Evolutionary conservation across 2,888 invertebrate species (phyloP).

Genomic region (Scaeva pyrastri): DNA sequence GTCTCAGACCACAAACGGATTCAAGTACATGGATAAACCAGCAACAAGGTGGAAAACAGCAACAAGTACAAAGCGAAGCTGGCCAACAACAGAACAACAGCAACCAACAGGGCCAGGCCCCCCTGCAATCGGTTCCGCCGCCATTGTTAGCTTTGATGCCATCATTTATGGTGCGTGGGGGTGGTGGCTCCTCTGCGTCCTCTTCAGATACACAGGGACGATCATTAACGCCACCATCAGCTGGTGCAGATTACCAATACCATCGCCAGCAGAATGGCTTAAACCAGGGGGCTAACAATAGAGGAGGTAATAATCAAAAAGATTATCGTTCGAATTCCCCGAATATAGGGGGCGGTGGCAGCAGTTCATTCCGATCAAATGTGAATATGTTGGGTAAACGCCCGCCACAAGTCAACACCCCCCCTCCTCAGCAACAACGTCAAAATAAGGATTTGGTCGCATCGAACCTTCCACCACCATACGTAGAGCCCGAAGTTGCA

Average conservation of each 20-base stretch:
- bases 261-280: conserved; percentile 76
- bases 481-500: conserved; percentile 86
- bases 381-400: conserved; percentile 81
- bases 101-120: conserved; percentile 85
- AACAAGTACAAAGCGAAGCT: conserved; percentile 84
- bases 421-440: conserved; percentile 77
- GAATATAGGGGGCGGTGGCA: conserved; percentile 50
- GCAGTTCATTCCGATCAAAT: conserved; percentile 80
- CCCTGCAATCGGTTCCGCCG: conserved; percentile 86
- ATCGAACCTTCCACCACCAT: conserved; percentile 77
- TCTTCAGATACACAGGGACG: conserved; percentile 71
- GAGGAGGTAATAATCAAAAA: conserved; percentile 68
- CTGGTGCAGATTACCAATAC: conserved; percentile 62
- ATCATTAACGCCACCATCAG: conserved; percentile 64
- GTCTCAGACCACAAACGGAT: conserved; percentile 83
- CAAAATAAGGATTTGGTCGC: conserved; percentile 80
- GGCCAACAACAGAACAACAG: conserved; percentile 79
- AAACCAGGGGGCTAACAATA: conserved; percentile 60
- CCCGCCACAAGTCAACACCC: conserved; percentile 79
- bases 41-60: conserved; percentile 77
- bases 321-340: conserved; percentile 79
- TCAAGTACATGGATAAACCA: conserved; percentile 81
- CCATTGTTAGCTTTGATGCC: conserved; percentile 91
- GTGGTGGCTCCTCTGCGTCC: conserved; percentile 70
- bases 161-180: conserved; percentile 87